Conservation (phyloP, 2,797 vertebrate genomes). For the Zenarchopterus dispar region DNA sequence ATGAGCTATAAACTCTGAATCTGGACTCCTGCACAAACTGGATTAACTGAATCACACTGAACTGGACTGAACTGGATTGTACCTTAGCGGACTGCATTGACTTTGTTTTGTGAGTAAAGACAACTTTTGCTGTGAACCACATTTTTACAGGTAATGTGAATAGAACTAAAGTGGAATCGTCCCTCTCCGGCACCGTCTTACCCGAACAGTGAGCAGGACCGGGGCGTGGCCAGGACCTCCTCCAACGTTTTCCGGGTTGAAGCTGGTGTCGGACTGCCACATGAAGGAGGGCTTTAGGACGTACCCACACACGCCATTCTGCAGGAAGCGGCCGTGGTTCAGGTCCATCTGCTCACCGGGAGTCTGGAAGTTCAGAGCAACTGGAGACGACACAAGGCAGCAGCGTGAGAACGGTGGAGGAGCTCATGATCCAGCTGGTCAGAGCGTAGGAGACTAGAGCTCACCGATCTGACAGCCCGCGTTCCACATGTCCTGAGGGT, state of each 20-base stretch:
- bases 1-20: no score
- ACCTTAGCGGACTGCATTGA: no score
- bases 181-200: slow-evolving; percentile 53
- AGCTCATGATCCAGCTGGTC: no score
- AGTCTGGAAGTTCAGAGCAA: slow-evolving; percentile 96
- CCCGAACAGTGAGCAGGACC: slow-evolving; percentile 84
- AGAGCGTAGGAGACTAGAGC: slow-evolving; percentile 11
- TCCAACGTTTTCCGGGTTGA: slow-evolving; percentile 84
- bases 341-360: slow-evolving; percentile 93
- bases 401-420: not conserved
- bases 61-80: no score
- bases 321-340: slow-evolving; percentile 89
- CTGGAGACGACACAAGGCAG: slow-evolving; percentile 65
- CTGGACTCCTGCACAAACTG: no score
- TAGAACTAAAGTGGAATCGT: no score
- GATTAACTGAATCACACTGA: no score
- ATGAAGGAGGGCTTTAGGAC: slow-evolving; percentile 89
- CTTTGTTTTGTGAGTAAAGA: no score
- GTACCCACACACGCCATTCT: slow-evolving; percentile 89
- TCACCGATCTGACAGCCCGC: slow-evolving; percentile 93
- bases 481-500: slow-evolving; percentile 98
- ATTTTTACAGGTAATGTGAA: no score
- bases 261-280: slow-evolving; percentile 72
- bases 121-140: no score
- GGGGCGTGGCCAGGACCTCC: slow-evolving; percentile 76